Evolutionary conservation across 2,888 invertebrate species (phyloP), one percentile per base, ranked within the genome.

Genomic region (Timema podura): DNA sequence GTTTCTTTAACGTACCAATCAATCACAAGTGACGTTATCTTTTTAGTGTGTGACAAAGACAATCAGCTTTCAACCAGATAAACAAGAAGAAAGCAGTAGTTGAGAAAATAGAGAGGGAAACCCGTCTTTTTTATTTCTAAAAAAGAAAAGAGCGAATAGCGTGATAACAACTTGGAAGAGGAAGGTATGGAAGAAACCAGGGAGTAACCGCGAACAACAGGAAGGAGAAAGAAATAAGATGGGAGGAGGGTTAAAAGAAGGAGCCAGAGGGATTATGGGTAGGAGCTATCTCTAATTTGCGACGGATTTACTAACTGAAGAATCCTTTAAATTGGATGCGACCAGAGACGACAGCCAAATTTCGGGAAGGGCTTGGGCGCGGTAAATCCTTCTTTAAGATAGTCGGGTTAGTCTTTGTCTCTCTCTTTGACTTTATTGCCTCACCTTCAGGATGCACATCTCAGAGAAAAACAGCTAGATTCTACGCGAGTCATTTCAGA

Each of bases 241-340:
- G 57, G 30, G 30, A 57, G 57, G 57, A 57, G n/a, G 9, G 57
- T 30, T 9, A 44, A 45, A 45, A 30, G 44, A 61, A 45, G 51
- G 2, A 13, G 11, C 51, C 51, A 13, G 44, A 64, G 67, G 71
- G 72, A 72, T 71, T 70, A 69, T 66, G 66, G 59, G 64, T 45
- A 54, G 81, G 82, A 83, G 83, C 82, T 84, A 84, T 84, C 84
- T 84, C 83, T 83, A 84, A 84, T 84, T 84, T 83, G 82, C 81
- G 79, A 79, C 79, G 84, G 84, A 83, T 84, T 84, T 84, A 82
- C 81, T 83, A 81, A 80, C 80, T 82, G 61, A 81, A 81, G 83
- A 83, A 83, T 83, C 83, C 73, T 82, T 82, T 82, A 84, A 84
- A 84, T 84, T 84, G 83, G 83, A 83, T 82, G 79, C 80, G 75